phyloP scores from a whole-genome alignment of 2,113 vertebrate genomes.

The Aegypius monachus region DNA sequence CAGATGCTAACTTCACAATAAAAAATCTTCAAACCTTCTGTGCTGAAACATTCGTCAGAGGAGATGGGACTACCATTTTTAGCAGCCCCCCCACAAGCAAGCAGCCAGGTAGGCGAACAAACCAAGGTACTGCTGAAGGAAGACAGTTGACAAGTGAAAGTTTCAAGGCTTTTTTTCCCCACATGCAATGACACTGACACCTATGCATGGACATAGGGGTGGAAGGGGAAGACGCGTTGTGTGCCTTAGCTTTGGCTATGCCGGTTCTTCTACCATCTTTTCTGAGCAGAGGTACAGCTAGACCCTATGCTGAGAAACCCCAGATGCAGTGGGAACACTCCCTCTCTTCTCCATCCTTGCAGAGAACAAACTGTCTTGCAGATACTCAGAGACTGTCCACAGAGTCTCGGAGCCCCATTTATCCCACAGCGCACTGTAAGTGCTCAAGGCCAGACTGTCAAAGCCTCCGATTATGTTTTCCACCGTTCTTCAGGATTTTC shows the following conservation, averaged over 20 bases:
- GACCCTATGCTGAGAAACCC: background rate
- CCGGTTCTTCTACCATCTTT: background rate
- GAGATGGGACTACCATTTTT: background rate
- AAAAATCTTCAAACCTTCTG: background rate
- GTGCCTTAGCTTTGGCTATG: background rate
- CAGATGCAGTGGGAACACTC: background rate
- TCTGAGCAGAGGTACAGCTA: background rate
- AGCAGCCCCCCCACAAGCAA: background rate
- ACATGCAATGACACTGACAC: background rate
- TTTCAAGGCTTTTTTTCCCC: background rate
- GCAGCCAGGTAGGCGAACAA: background rate
- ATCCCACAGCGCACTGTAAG: background rate
- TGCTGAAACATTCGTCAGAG: background rate
- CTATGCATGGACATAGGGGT: background rate
- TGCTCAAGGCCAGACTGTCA: background rate
- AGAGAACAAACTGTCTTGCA: background rate
- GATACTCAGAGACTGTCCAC: background rate
- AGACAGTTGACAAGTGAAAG: background rate
- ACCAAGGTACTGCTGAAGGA: background rate
- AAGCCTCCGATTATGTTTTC: background rate
- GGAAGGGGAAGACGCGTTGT: background rate
- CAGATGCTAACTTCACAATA: background rate
- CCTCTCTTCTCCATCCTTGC: background rate
- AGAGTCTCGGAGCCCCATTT: rapidly evolving
- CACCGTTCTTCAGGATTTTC: background rate